A percentile compares a stretch with the other conserved stretches of the same genome.
phyloP scores from a whole-genome alignment of 2,797 vertebrate species.

The Sebastiscus albofasciatus region DNA sequence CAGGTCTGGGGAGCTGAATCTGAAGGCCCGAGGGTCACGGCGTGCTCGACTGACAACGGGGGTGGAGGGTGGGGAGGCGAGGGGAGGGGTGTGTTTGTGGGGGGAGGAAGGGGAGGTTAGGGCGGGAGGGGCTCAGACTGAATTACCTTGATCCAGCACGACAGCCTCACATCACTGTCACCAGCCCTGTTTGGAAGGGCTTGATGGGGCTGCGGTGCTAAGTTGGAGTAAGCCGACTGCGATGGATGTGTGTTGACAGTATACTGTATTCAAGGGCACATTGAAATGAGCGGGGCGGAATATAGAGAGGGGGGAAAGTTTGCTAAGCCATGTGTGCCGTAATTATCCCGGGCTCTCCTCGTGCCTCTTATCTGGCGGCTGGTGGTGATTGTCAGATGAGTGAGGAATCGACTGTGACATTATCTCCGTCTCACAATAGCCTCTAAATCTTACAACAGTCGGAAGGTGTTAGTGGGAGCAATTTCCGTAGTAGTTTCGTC shows the following conservation, averaged over 20 bases:
- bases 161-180: conserved; percentile 87
- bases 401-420: conserved; percentile 69
- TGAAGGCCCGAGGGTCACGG: conserved; percentile 77
- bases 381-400: conserved; percentile 69
- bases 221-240: conserved; percentile 77
- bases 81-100: not conserved
- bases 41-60: conserved; percentile 75
- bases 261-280: conserved; percentile 85
- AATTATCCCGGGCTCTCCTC: conserved; percentile 71
- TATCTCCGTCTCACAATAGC: conserved; percentile 50
- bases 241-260: conserved; percentile 86
- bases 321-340: conserved; percentile 76
- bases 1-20: conserved; percentile 81
- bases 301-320: conserved; percentile 67
- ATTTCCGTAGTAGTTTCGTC: conserved; percentile 3
- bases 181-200: conserved; percentile 79
- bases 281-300: conserved; percentile 71
- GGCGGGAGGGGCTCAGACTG: conserved; percentile 62
- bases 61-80: conserved; percentile 22
- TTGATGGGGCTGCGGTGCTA: conserved; percentile 81
- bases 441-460: conserved; percentile 27
- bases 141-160: conserved; percentile 84
- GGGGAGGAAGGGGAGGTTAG: not conserved
- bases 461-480: conserved; percentile 36
- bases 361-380: conserved; percentile 73